Evolutionary conservation across 1,140 invertebrate genomes (phyloP).

Genomic region (roundworm (Caenorhabditis elegans)): WBcel235 BX284602.5:8063501-8064000

Average conservation of each 20-base stretch:
- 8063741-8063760: not conserved
- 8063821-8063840: conserved; percentile 45
- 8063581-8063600: not conserved
- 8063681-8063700: conserved; percentile 85
- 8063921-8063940: conserved; percentile 18
- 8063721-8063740: not conserved
- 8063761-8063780: conserved; percentile 36
- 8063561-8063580: not conserved
- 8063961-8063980: conserved; percentile 85
- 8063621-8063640: not conserved
- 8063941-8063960: conserved; percentile 77
- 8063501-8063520: not conserved
- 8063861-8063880: not conserved
- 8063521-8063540: not conserved
- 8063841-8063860: not conserved
- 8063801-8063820: conserved; percentile 80
- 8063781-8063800: conserved; percentile 77
- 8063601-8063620: conserved; percentile 6
- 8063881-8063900: not conserved
- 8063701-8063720: conserved; percentile 69
- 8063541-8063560: not conserved
- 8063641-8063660: conserved; percentile 67
- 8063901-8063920: not conserved
- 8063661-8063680: conserved; percentile 81
- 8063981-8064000: conserved; percentile 86